phyloP scores from a whole-genome alignment of 2,113 vertebrate genomes.

The Myotis davidii region DNA sequence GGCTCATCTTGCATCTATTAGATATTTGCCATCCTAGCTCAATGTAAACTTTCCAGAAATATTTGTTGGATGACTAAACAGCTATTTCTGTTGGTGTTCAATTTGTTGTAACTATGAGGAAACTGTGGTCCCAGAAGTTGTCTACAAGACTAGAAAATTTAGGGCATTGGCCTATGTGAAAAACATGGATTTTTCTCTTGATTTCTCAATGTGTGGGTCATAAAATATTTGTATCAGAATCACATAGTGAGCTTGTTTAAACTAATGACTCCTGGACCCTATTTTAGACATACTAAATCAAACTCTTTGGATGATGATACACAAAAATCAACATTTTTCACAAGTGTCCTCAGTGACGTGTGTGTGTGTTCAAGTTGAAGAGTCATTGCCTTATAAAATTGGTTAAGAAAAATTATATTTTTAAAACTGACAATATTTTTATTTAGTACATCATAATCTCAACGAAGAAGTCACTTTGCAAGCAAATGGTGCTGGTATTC shows the following conservation, averaged over 20 bases:
- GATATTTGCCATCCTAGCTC: neutral
- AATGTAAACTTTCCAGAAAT: neutral
- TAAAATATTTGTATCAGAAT: neutral
- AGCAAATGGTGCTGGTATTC: neutral
- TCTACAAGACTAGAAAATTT: neutral
- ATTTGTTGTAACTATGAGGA: neutral
- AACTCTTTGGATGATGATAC: neutral
- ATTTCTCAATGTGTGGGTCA: neutral
- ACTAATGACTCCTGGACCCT: neutral
- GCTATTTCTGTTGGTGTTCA: neutral
- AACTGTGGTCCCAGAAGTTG: neutral
- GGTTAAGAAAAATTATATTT: neutral
- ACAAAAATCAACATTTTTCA: neutral
- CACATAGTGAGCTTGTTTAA: neutral
- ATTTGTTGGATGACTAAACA: neutral
- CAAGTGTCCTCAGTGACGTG: neutral
- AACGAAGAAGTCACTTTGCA: neutral
- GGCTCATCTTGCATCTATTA: neutral
- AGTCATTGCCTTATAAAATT: neutral
- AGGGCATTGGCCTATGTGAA: neutral
- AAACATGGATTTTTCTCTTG: neutral
- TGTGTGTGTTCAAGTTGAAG: neutral
- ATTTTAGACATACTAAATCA: neutral
- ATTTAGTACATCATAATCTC: neutral
- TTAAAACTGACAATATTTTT: constrained; percentile 30